Evolutionary conservation across 2,797 vertebrate genomes (phyloP).

Genomic region (Channa striata): DNA sequence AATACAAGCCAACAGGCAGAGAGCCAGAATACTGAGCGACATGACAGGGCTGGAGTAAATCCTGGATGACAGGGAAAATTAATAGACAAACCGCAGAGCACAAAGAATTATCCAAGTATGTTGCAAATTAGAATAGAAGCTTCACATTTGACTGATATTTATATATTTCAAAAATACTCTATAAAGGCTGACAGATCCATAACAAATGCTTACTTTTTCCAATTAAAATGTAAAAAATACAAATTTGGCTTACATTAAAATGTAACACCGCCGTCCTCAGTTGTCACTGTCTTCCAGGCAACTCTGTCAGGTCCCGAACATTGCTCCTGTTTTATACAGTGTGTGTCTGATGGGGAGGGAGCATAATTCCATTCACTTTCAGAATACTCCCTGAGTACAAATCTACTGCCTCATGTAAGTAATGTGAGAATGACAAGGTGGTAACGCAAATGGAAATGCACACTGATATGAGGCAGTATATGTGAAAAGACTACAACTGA

Average conservation of each 20-base stretch:
- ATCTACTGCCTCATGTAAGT: conserved; percentile 50
- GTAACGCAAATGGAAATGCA: conserved; percentile 36
- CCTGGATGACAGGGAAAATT: conserved; percentile 75
- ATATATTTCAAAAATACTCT: background rate
- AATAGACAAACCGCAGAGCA: conserved; percentile 28
- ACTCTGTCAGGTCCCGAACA: conserved; percentile 53
- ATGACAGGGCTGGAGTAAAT: conserved; percentile 84
- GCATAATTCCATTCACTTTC: conserved; percentile 48
- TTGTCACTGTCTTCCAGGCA: conserved; percentile 29
- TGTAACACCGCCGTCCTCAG: conserved; percentile 16
- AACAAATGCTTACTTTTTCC: conserved; percentile 8
- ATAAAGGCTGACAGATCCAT: conserved; percentile 18
- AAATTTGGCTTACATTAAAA: conserved; percentile 61
- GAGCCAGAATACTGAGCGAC: conserved; percentile 83
- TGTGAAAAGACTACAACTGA: conserved; percentile 9
- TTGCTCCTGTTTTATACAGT: conserved; percentile 71
- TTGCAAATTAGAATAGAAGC: background rate
- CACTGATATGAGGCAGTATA: conserved; percentile 5
- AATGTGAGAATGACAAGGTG: conserved; percentile 20
- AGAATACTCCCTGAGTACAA: conserved; percentile 56
- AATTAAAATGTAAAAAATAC: conserved; percentile 29
- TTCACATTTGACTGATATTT: conserved; percentile 4
- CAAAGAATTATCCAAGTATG: conserved; percentile 6
- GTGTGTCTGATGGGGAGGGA: conserved; percentile 52
- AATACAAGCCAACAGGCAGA: conserved; percentile 89